Conservation (phyloP, 1,140 invertebrate genomes). For the Heliconius hewitsoni region DNA sequence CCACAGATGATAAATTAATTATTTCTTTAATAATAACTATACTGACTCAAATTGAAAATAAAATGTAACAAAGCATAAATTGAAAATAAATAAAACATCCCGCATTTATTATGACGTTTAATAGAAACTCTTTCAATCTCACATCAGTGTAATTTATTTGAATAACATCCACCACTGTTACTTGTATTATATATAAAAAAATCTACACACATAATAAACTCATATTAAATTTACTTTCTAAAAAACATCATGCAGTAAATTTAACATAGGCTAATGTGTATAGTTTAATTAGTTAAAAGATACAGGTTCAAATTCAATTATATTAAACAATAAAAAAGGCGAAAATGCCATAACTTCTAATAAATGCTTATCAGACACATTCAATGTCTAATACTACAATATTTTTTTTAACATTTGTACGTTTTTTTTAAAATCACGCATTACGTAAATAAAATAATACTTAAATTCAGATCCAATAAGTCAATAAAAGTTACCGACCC, state of each 20-base stretch:
- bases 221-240: not conserved
- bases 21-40: too few relatives aligned
- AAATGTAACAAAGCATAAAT: not conserved
- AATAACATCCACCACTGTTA: slow-evolving; percentile 19
- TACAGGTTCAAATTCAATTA: not conserved
- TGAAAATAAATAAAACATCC: not conserved
- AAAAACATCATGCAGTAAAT: not conserved
- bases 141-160: slow-evolving; percentile 36
- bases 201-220: not conserved
- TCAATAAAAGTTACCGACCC: too few relatives aligned
- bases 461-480: not conserved
- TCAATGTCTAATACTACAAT: not conserved
- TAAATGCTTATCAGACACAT: not conserved
- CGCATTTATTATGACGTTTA: not conserved
- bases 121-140: not conserved
- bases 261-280: not conserved
- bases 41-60: too few relatives aligned
- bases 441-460: not conserved
- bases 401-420: not conserved
- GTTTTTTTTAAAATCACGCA: not conserved
- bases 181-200: slow-evolving; percentile 13
- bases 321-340: not conserved
- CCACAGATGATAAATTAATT: too few relatives aligned
- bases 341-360: not conserved
- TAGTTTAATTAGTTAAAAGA: not conserved